phyloP scores from a whole-genome alignment of 2,888 invertebrate genomes.

The Nasonovia ribisnigri region DNA sequence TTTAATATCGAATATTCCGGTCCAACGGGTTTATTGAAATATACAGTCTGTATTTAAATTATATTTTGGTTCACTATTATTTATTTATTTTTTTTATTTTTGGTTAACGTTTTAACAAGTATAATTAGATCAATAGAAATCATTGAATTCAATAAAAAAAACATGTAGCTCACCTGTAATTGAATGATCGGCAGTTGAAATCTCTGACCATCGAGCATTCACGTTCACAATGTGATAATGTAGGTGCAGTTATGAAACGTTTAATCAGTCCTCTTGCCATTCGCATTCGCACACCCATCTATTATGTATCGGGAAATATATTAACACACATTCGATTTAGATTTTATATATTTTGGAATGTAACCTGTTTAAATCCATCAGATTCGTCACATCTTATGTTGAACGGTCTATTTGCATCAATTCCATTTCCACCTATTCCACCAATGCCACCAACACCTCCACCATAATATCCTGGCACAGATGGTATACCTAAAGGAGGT shows the following conservation, averaged over 20 bases:
- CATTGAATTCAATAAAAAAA: background rate
- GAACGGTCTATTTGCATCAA: conserved; percentile 68
- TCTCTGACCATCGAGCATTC: conserved; percentile 87
- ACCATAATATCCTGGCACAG: conserved; percentile 66
- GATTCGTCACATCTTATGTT: conserved; percentile 82
- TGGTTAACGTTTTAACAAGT: background rate
- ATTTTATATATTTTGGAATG: background rate
- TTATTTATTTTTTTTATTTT: background rate
- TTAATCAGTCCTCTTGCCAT: conserved; percentile 84
- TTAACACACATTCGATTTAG: background rate
- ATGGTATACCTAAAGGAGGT: conserved; percentile 59
- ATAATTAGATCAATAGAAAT: background rate
- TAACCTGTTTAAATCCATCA: conserved; percentile 82
- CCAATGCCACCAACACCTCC: conserved; percentile 65
- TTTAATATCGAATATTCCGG: background rate
- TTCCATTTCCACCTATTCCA: conserved; percentile 65
- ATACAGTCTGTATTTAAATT: background rate
- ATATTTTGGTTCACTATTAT: background rate
- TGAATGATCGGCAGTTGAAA: conserved; percentile 89
- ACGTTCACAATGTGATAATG: conserved; percentile 84
- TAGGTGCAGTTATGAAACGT: conserved; percentile 80
- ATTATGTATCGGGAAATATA: conserved; percentile 29
- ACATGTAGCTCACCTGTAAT: conserved; percentile 76
- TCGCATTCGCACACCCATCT: conserved; percentile 81
- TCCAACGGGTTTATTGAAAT: background rate